Evolutionary conservation across 2,888 invertebrate species (phyloP), one percentile per base, ranked within the genome.

Genomic region (Odontocerum albicorne): DNA sequence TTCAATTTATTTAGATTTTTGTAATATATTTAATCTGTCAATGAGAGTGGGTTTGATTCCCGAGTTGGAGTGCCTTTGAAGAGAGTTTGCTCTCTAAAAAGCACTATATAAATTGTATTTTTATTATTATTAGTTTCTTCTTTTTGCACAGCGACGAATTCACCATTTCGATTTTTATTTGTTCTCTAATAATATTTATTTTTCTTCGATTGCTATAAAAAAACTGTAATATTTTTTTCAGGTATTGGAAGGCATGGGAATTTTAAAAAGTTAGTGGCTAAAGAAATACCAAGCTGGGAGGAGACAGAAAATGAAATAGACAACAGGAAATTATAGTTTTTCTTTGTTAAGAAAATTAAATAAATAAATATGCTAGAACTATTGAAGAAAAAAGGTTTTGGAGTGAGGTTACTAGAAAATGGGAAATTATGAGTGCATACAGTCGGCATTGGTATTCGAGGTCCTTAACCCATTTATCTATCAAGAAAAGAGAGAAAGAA

Each of bases 231-330:
- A n/a, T 12, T 19, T 40, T 7, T 49, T 55, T 0, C 64, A 80
- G 79, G 79, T 49, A 70, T 86, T 42, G 87, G 88, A 1, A 81
- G 79, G 63, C 86, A 87, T 65, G 88, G 89, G 2, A 86, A 84
- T 63, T 82, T 83, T 64, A 74, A 80, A 65, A 74, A 82, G 64
- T 66, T 86, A 33, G 79, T 74, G 1, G 80, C 83, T 58, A 77
- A 79, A 42, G 79, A 82, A 0, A 72, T 82, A 53, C 80, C 83
- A 50, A 82, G 83, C 42, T 88, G 87, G 87, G 87, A 87, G 65
- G 64, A 79, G 0, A 79, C 80, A 57, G 75, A 80, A n/a, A n/a
- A 16, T 65, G 67, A 73, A 57, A 70, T 75, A 32, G 62, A 65
- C 21, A 46, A 62, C 49, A 57, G 44, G 8, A 15, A 42, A 50